A percentile compares a stretch with the other conserved stretches of the same genome.
These are phyloP conservation scores for Babylonia areolata DNA, from an alignment of 1,140 invertebrate genomes.

Conservation along the genomic window DNA sequence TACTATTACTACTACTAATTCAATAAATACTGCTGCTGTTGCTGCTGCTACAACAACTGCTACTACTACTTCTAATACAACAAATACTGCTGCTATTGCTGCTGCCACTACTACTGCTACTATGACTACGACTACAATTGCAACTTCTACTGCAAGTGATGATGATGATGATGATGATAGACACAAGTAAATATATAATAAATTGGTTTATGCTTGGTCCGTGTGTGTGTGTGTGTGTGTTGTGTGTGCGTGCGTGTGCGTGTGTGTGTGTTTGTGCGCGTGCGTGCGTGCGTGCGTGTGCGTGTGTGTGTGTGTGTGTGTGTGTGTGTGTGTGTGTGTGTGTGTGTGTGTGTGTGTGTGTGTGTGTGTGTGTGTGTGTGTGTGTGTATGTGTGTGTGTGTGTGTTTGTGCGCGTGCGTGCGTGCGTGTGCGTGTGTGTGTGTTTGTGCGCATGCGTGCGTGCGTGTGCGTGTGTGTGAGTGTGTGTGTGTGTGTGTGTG, in stretches of 20 bases:
- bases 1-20: too few species aligned
- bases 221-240: background rate
- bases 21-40: too few species aligned
- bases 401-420: background rate
- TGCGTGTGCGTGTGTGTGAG: background rate
- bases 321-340: conserved; percentile 17
- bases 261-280: conserved; percentile 14
- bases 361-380: background rate
- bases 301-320: conserved; percentile 30
- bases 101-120: too few species aligned
- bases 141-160: too few species aligned
- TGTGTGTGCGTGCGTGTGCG: background rate
- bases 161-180: too few species aligned
- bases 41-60: too few species aligned
- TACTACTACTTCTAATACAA: too few species aligned
- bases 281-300: conserved; percentile 11
- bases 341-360: background rate
- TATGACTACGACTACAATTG: too few species aligned
- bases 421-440: background rate
- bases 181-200: too few species aligned
- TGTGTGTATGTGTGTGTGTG: background rate
- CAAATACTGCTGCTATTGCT: too few species aligned
- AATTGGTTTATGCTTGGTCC: background rate
- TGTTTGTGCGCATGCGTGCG: background rate
- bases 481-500: background rate